These are phyloP conservation scores for Sebastes itinus DNA, from an alignment of 2,797 vertebrate species.

Conservation along the genomic window DNA sequence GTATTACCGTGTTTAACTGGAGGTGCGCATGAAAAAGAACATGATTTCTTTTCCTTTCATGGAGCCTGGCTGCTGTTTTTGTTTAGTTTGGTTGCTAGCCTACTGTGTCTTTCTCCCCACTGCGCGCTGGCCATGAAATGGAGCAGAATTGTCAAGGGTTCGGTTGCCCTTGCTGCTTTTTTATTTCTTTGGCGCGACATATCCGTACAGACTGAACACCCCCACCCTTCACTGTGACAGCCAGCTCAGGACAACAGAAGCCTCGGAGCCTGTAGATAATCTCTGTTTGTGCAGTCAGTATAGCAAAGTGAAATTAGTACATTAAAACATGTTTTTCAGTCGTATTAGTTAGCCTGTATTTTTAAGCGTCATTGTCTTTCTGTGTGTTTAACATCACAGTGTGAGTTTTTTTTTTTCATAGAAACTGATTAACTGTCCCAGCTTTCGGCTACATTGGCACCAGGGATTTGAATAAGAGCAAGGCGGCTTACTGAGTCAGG, in stretches of 20 bases:
- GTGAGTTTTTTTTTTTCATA: neutral
- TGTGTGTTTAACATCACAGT: neutral
- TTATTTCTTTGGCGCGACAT: constrained; percentile 36
- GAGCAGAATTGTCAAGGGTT: constrained; percentile 51
- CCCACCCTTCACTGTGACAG: neutral
- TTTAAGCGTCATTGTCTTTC: neutral
- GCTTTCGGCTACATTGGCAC: constrained; percentile 1
- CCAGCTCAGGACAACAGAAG: neutral
- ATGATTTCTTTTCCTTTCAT: constrained; percentile 65
- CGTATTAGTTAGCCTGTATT: neutral
- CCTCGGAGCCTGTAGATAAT: neutral
- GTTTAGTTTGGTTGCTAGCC: constrained; percentile 73
- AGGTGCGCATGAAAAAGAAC: constrained; percentile 65
- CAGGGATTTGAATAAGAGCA: constrained; percentile 17
- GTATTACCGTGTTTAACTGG: constrained; percentile 33
- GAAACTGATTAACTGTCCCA: neutral
- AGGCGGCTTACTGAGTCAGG: constrained; percentile 16
- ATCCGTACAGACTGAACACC: neutral
- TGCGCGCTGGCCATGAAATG: constrained; percentile 37
- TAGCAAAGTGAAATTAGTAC: neutral
- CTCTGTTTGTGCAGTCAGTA: neutral
- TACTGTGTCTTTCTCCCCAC: constrained; percentile 50
- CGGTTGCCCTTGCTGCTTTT: constrained; percentile 46
- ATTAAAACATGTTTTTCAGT: neutral
- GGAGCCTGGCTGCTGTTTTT: constrained; percentile 64